Evolutionary conservation across 1,140 invertebrate genomes (phyloP), one percentile per base, ranked within the genome.

Genomic region (Heliconius melpomene): DNA sequence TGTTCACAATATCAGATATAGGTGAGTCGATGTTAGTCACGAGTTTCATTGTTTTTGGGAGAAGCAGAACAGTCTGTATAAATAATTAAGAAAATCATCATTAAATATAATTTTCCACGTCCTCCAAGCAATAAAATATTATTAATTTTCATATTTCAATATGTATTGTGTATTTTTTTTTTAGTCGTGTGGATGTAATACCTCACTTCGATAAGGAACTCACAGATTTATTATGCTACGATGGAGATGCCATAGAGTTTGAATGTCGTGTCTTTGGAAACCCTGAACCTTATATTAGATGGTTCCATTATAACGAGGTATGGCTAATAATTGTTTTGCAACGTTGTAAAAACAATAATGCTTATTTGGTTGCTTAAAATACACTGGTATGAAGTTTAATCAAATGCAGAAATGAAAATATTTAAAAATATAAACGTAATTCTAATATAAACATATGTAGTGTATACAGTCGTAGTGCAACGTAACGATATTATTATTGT

Each of bases 241-340:
- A 98, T 86, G 97, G 97, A 6, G 97, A 98, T 87, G 95, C 96
- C 1, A 96, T 97, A 3, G 96, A 96, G 52, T 95, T 98, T 52
- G 97, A 98, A 86, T 98, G 97, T 83, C 95, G 95, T 84, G 95
- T 98, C 32, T 95, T 96, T 70, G 96, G 96, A 7, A 95, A 95
- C 40, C 96, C 97, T 0, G 95, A 96, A 66, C 95, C 96, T 0
- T 95, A 96, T 83, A 95, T 98, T 77, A 95, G 97, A 82, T 98
- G 98, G 98, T 96, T 97, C 91, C 97, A 97, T 87, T 96, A 96
- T 86, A 97, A 96, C 40, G 97, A 97, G 90, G 97, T 98, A 94
- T 9, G 54, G 54, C n/a, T 23, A n/a, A 9, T 57, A 23, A 23
- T 57, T 9, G 20, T 57, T 11, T 46, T 46, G 11, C 40, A 46